Base-by-base conservation (phyloP, 1,140 invertebrate species). In the Araneus ventricosus region DNA sequence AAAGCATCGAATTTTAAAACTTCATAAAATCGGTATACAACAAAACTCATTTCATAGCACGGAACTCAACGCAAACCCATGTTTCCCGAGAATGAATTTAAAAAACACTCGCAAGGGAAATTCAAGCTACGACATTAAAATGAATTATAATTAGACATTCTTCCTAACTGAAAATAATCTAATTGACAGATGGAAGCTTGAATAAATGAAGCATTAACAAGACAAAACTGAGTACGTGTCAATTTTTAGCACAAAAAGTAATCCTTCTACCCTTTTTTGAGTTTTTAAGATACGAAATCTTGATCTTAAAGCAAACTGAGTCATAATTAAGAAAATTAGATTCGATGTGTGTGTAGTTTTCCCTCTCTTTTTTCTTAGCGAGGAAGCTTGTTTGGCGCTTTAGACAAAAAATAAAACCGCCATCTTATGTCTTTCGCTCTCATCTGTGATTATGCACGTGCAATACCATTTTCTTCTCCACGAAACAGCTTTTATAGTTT, bases 291-390 rank as follows among this genome's bases (percentile, higher is more conserved):
- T 20, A 22, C 57, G 14, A 59, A 59, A 59, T 17, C 63, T n/a
- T n/a, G 0, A 8, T 2, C 7, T 30, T 4, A 63, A 63, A 63
- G n/a, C 10, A 63, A 63, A 63, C 57, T 59, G 2, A 27, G 10
- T 63, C 61, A 63, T 63, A 63, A 63, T 63, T 63, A 63, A 63
- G 61, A 63, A n/a, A 61, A 63, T 24, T 63, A 63, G 4, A 63
- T n/a, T 10, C 6, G 17, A 22, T 59, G 17, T 59, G 20, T 67
- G 14, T 67, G 8, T 10, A 27, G 10, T 52, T 52, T 52, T 14
- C 14, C 17, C 0, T 14, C 2, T 1, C 2, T 1, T 8, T 67
- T 10, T 30, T 30, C 14, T 67, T 10, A 30, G 10, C 8, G 0
- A 27, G 24, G 10, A 67, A 67, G 10, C 3, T n/a, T 30, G 24